phyloP scores from a whole-genome alignment of 1,140 invertebrate species.

The Hylyphantes graminicola region DNA sequence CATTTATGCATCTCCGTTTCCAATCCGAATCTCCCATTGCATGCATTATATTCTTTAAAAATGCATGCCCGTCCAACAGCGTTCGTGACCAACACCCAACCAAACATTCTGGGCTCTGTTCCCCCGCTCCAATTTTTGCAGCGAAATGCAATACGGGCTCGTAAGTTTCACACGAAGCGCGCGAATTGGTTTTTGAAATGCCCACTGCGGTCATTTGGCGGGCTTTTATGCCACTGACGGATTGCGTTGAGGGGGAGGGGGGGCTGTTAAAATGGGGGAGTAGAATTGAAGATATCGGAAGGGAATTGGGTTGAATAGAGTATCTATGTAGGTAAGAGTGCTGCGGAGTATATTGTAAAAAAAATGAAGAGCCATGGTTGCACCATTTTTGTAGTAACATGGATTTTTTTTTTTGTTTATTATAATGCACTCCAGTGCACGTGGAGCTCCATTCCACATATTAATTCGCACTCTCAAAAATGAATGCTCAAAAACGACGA shows the following conservation, averaged over 20 bases:
- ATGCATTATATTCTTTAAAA: constrained; percentile 31
- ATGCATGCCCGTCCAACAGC: constrained; percentile 17
- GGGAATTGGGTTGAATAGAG: no score
- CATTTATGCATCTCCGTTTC: background rate
- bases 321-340: no score
- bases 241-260: background rate
- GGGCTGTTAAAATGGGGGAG: background rate
- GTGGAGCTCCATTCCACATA: no score
- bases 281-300: no score
- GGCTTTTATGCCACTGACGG: background rate
- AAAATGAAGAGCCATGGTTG: no score
- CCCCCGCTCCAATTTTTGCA: constrained; percentile 11
- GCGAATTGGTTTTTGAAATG: constrained; percentile 41
- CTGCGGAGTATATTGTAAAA: no score
- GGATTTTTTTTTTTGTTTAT: no score
- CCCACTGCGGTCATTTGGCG: constrained; percentile 24
- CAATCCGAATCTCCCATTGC: background rate
- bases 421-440: no score
- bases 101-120: constrained; percentile 6
- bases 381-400: no score
- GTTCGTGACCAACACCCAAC: constrained; percentile 20
- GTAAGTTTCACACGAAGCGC: constrained; percentile 32
- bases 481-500: no score
- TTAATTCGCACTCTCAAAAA: no score
- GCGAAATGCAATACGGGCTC: constrained; percentile 18